phyloP scores from a whole-genome alignment of 2,797 vertebrate species.

The Danio choprae region DNA sequence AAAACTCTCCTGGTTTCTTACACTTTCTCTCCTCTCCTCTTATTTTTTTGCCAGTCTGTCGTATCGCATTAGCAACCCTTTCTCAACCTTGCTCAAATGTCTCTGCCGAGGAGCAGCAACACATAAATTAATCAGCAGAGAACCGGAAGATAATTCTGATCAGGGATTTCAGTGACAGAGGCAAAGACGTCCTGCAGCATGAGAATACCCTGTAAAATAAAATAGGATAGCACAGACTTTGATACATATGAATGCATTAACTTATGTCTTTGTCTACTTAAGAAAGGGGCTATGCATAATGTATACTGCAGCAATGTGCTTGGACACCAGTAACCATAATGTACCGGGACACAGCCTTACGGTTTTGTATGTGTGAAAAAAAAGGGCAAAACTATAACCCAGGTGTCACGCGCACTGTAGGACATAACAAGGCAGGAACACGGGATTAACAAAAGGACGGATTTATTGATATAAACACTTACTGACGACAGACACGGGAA shows the following conservation, averaged over 20 bases:
- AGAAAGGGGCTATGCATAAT: slow-evolving; percentile 47
- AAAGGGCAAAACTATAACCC: background rate
- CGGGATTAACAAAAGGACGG: too few relatives aligned
- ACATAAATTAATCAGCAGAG: slow-evolving; percentile 59
- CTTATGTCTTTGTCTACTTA: slow-evolving; percentile 29
- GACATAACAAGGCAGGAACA: too few relatives aligned
- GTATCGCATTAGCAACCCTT: slow-evolving; percentile 44
- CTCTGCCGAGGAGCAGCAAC: slow-evolving; percentile 36
- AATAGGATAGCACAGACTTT: slow-evolving; percentile 27
- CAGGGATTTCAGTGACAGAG: slow-evolving; percentile 28
- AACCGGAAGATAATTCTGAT: slow-evolving; percentile 37
- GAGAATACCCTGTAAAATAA: slow-evolving; percentile 37
- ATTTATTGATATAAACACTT: too few relatives aligned
- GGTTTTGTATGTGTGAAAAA: background rate
- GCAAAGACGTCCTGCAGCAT: background rate
- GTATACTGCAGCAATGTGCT: slow-evolving; percentile 14
- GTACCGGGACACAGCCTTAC: slow-evolving; percentile 4
- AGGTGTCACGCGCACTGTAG: too few relatives aligned
- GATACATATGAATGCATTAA: slow-evolving; percentile 49
- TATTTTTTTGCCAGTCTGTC: slow-evolving; percentile 35
- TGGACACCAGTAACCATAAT: slow-evolving; percentile 1
- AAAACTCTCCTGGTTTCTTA: slow-evolving; percentile 5
- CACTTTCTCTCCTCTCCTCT: background rate
- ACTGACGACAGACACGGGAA: too few relatives aligned
- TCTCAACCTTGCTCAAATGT: slow-evolving; percentile 19